Evolutionary conservation across 2,113 vertebrate species (phyloP).

Genomic region (Sisor rabdophorus): DNA sequence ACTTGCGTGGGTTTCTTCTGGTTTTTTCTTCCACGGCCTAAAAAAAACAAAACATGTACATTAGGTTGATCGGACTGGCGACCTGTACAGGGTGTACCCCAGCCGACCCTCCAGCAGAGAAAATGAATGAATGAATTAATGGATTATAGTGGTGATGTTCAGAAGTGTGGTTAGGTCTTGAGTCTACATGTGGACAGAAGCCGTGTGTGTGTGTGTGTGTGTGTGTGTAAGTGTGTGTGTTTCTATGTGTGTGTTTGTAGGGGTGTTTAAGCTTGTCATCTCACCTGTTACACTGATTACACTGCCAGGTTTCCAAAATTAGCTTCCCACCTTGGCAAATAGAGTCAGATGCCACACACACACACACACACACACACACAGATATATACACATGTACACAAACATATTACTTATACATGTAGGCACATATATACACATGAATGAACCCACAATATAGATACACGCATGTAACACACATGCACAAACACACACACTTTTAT

Average conservation of each 20-base stretch:
- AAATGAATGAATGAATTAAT: too few relatives aligned
- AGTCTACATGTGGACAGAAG: background rate
- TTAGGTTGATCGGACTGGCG: too few relatives aligned
- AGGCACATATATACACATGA: background rate
- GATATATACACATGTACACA: background rate
- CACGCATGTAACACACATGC: background rate
- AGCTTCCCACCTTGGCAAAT: conserved; percentile 23
- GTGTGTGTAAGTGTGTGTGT: conserved; percentile 4
- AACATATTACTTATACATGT: background rate
- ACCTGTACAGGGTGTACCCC: too few relatives aligned
- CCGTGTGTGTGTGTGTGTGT: background rate
- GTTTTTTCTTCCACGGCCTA: too few relatives aligned
- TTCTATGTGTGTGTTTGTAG: background rate
- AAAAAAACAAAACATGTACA: too few relatives aligned
- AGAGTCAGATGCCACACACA: background rate
- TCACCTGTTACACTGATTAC: conserved; percentile 1
- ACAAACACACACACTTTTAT: background rate
- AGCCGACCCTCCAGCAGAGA: too few relatives aligned
- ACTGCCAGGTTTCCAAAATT: conserved; percentile 43
- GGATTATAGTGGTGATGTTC: too few relatives aligned
- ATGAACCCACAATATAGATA: too few relatives aligned
- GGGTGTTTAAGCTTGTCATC: background rate
- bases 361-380: background rate
- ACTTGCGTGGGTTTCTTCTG: too few relatives aligned
- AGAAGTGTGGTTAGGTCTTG: too few relatives aligned